These are phyloP conservation scores for Cephus pygmeus DNA, from an alignment of 2,888 invertebrate species.

Conservation along the genomic window DNA sequence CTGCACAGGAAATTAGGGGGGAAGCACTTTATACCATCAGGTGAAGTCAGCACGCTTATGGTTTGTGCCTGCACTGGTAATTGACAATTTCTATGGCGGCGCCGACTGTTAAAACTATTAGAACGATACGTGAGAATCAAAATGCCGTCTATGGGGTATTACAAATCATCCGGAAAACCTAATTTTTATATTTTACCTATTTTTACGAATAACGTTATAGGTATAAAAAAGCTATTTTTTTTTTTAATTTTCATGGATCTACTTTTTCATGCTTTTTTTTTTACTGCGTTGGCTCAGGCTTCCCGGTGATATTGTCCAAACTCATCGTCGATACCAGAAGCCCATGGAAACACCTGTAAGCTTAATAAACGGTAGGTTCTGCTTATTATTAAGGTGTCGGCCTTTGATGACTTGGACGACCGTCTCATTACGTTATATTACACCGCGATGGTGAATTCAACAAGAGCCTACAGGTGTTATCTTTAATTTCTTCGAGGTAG, in stretches of 20 bases:
- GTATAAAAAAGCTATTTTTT: not conserved
- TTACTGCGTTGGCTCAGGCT: not conserved
- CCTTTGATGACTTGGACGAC: conserved; percentile 17
- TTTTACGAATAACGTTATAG: not conserved
- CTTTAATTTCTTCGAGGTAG: conserved; percentile 25
- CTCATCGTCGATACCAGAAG: conserved; percentile 2
- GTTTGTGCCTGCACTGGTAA: not conserved
- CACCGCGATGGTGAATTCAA: not conserved
- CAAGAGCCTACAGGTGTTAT: conserved; percentile 28
- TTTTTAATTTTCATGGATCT: not conserved
- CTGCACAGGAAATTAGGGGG: conserved; percentile 39
- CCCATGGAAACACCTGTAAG: conserved; percentile 43
- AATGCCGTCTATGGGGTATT: not conserved
- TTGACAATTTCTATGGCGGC: not conserved
- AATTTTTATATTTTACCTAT: not conserved
- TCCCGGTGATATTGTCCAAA: not conserved
- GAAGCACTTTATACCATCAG: conserved; percentile 11
- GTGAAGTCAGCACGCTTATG: not conserved
- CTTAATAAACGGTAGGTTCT: conserved; percentile 42
- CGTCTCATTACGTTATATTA: conserved; percentile 30
- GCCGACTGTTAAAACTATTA: not conserved
- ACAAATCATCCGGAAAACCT: not conserved
- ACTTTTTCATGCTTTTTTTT: not conserved
- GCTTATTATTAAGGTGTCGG: conserved; percentile 31
- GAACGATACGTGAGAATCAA: too few species aligned